phyloP scores from a whole-genome alignment of 2,888 invertebrate genomes.

The Oscheius myriophilus region DNA sequence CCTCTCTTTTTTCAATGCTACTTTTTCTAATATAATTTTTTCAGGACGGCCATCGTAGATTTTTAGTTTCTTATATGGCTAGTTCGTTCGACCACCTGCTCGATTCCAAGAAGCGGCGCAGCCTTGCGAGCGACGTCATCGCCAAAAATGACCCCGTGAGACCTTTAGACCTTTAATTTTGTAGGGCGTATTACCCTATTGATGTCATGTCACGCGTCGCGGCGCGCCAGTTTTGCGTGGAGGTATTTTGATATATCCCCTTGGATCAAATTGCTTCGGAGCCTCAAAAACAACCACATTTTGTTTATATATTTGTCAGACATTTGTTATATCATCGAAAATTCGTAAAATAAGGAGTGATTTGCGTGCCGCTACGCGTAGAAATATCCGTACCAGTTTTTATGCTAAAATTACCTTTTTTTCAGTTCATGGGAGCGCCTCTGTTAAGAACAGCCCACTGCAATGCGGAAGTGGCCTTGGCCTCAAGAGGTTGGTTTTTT shows the following conservation, averaged over 20 bases:
- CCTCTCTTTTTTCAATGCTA: background rate
- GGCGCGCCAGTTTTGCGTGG: too few species aligned
- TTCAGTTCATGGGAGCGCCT: slow-evolving; percentile 31
- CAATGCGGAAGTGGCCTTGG: slow-evolving; percentile 54
- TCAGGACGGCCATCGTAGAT: background rate
- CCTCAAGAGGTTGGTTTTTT: slow-evolving; percentile 35
- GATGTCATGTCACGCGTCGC: too few species aligned
- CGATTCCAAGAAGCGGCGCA: slow-evolving; percentile 10
- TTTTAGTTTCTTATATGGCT: background rate
- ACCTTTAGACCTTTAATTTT: background rate
- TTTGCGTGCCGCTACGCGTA: too few species aligned
- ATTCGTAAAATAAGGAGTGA: too few species aligned
- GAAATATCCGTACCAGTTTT: too few species aligned
- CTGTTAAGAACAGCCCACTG: slow-evolving; percentile 47
- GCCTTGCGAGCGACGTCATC: slow-evolving; percentile 5
- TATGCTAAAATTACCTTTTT: too few species aligned
- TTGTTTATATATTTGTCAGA: too few species aligned
- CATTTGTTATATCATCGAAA: too few species aligned
- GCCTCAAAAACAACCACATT: too few species aligned
- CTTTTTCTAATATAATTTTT: background rate
- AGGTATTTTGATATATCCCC: too few species aligned
- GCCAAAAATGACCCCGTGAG: slow-evolving; percentile 29
- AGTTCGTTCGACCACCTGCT: slow-evolving; percentile 5
- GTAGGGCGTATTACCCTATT: too few species aligned
- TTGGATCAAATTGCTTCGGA: too few species aligned